Conservation (phyloP, 2,888 invertebrate species). For the Arctia plantaginis region DNA sequence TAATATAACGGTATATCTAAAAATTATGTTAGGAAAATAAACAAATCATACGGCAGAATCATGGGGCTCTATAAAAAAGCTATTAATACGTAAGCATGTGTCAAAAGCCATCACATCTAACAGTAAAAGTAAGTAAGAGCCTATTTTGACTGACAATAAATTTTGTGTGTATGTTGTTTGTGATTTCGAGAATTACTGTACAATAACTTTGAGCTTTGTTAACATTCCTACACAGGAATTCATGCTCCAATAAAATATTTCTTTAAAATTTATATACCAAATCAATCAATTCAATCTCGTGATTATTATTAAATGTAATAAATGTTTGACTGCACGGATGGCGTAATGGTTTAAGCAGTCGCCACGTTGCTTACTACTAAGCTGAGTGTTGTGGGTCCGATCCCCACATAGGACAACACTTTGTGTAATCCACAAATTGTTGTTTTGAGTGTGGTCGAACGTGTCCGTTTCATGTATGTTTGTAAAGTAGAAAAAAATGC, state of each 20-base stretch:
- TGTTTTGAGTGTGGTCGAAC: no score
- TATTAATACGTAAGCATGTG: conserved; percentile 12
- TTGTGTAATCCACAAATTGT: no score
- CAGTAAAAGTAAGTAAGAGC: conserved; percentile 21
- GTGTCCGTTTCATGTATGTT: no score
- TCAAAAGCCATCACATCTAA: conserved; percentile 19
- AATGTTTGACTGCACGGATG: no score
- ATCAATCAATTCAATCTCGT: no score
- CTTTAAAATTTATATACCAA: no score
- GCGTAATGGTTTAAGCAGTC: no score
- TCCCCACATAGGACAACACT: no score
- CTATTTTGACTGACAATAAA: conserved; percentile 17
- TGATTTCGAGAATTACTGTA: conserved; percentile 9
- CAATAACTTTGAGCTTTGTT: neutral
- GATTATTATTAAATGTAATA: no score
- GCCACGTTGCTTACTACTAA: no score
- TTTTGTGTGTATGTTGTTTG: conserved; percentile 8
- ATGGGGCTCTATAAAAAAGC: conserved; percentile 15
- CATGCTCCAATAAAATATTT: neutral
- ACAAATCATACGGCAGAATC: neutral
- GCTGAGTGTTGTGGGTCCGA: no score
- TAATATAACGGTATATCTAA: neutral
- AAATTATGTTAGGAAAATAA: neutral
- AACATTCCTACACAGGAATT: neutral
- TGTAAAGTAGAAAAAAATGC: no score